These are phyloP conservation scores for Liopterus haemorrhoidalis DNA, from an alignment of 2,888 invertebrate species.

Conservation along the genomic window DNA sequence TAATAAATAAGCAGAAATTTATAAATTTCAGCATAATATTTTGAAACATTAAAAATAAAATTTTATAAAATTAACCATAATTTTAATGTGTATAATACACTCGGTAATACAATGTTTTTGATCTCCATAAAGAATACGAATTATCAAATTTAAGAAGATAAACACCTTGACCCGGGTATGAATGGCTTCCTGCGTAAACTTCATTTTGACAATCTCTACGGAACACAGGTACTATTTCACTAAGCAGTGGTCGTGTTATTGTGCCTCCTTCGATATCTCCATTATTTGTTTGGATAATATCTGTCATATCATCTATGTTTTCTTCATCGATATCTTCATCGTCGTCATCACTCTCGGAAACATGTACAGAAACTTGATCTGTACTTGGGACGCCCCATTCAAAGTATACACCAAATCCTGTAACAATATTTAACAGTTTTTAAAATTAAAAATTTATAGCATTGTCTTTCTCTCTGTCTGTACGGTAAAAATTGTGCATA, in stretches of 20 bases:
- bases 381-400: slow-evolving; percentile 90
- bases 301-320: slow-evolving; percentile 46
- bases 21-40: no score
- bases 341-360: slow-evolving; percentile 92
- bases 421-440: no score
- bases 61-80: background rate
- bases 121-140: slow-evolving; percentile 97
- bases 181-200: slow-evolving; percentile 96
- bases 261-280: slow-evolving; percentile 59
- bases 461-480: no score
- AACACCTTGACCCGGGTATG: slow-evolving; percentile 94
- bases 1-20: no score
- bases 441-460: no score
- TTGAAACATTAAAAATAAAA: no score
- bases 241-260: slow-evolving; percentile 54
- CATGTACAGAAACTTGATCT: slow-evolving; percentile 85
- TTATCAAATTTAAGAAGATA: slow-evolving; percentile 99
- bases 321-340: slow-evolving; percentile 65
- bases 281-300: no score
- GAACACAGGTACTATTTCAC: slow-evolving; percentile 90
- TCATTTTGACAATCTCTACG: slow-evolving; percentile 94
- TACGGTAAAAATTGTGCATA: no score
- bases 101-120: slow-evolving; percentile 97
- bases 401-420: slow-evolving; percentile 92
- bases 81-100: slow-evolving; percentile 86